A percentile compares a stretch with the other conserved stretches of the same genome.
phyloP scores from a whole-genome alignment of 2,888 invertebrate genomes.

The Aelia acuminata region DNA sequence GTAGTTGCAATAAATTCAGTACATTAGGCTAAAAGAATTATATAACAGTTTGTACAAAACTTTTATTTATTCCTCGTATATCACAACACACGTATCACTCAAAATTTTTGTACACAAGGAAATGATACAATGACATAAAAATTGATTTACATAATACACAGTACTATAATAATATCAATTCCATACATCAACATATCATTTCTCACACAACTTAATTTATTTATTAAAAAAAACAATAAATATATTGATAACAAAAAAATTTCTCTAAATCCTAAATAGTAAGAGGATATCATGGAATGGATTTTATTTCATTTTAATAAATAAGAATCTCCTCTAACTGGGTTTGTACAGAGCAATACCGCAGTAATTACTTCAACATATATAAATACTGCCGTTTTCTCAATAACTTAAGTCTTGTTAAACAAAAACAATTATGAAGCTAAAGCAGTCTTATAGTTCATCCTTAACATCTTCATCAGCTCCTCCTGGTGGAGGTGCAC shows the following conservation, averaged over 20 bases:
- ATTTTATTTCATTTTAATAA: conserved; percentile 35
- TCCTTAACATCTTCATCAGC: conserved; percentile 86
- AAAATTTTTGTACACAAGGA: conserved; percentile 52
- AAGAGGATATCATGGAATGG: conserved; percentile 52
- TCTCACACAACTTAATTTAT: conserved; percentile 38
- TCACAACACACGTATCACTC: conserved; percentile 55
- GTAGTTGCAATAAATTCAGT: no score
- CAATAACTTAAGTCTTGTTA: conserved; percentile 38
- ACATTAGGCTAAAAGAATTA: no score
- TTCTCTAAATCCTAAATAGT: background rate
- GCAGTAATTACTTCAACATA: conserved; percentile 12
- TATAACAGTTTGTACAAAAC: conserved; percentile 49
- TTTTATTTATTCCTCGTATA: conserved; percentile 24
- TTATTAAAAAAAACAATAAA: conserved; percentile 22
- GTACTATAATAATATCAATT: conserved; percentile 54
- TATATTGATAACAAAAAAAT: conserved; percentile 26
- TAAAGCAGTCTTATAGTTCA: conserved; percentile 77
- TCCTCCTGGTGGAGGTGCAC: conserved; percentile 80
- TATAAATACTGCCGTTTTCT: conserved; percentile 57
- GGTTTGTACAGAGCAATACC: conserved; percentile 47
- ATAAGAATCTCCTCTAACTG: conserved; percentile 45
- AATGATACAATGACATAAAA: conserved; percentile 51
- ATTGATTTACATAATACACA: conserved; percentile 53
- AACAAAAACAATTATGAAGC: background rate
- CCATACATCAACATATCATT: conserved; percentile 41